Evolutionary conservation across 2,888 invertebrate genomes (phyloP), one percentile per base, ranked within the genome.

Genomic region (Myopa testacea): DNA sequence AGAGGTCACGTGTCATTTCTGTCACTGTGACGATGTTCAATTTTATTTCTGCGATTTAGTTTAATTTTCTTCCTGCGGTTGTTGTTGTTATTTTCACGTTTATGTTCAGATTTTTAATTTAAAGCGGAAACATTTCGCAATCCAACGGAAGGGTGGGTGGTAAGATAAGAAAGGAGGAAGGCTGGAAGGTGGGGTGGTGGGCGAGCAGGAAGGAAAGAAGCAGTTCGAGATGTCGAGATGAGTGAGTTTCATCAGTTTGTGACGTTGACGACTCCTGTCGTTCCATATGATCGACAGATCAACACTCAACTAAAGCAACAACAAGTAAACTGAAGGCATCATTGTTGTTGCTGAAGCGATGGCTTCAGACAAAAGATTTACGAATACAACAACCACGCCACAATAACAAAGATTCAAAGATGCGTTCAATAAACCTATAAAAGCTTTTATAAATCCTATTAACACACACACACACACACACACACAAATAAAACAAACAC

Each of bases 1-100:
- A 85, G 84, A 86, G 87, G 87, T 86, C 87, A 87, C 87, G 87
- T 87, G 87, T 80, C 87, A 87, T 87, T 87, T 81, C 50, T 16
- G 83, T 84, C 16, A 19, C 14, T 12, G 26, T 45, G 26, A 62
- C 62, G n/a, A 7, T 63, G 26, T 37, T 19, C 16, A 40, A n/a
- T 62, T 73, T 62, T 38, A 37, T 14, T 38, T 72, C n/a, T 60
- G 50, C 14, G 60, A 38, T 60, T 60, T 19, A 7, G 50, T 19
- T 40, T 38, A n/a, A n/a, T n/a, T n/a, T n/a, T n/a, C n/a, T n/a
- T n/a, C n/a, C n/a, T n/a, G n/a, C n/a, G n/a, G 10, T 16, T 10
- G 45, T 6, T 19, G 45, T 73, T 62, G 38, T 60, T 10, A 40
- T 8, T 58, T 60, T 16, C 12, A 37, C 40, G 10, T 26, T 62